Evolutionary conservation across 2,797 vertebrate species (phyloP), one percentile per base, ranked within the genome.

Genomic region (Pelochelys cantorii): DNA sequence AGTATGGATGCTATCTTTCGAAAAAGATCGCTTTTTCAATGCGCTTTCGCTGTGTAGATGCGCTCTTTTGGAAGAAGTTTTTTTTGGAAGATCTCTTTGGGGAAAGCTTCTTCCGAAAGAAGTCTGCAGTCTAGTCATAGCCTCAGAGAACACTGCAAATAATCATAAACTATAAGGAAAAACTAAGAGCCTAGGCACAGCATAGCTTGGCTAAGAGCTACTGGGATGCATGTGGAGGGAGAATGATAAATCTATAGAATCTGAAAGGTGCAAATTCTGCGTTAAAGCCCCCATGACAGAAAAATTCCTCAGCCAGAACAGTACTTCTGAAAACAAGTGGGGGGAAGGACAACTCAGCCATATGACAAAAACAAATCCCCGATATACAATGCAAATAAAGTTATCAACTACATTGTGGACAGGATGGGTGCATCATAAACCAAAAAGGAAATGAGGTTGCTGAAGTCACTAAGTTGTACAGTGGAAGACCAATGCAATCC

Each of bases 201-300:
- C 13, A 37, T 68, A 55, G 14, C 31, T 83, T 34, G 53, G 52
- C 14, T 54, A 54, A 68, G 60, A 55, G 29, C 62, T 68, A 34
- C 23, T 75, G n/a, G 23, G 65, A n/a, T 68, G 22, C 25, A 23
- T 25, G 52, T 54, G 53, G 3, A 34, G 23, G n/a, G 68, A 2
- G 22, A 12, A 17, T 15, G 53, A n/a, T 55, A 53, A 68, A 13
- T 68, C n/a, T 83, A n/a, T 54, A 37, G n/a, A 34, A 23, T 54
- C 2, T 54, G 62, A 68, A 62, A 14, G 20, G 14, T 37, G 29
- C 22, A n/a, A 79, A 20, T 53, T 18, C 29, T 53, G 53, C 25
- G 14, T 53, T 52, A 78, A n/a, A 81, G 27, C 5, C 8, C 1
- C 34, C 0, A 0, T 1, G 54, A 0, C 5, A 42, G 71, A 37